Base-by-base conservation (phyloP, 2,888 invertebrate species). In the Serrognathus titanus region DNA sequence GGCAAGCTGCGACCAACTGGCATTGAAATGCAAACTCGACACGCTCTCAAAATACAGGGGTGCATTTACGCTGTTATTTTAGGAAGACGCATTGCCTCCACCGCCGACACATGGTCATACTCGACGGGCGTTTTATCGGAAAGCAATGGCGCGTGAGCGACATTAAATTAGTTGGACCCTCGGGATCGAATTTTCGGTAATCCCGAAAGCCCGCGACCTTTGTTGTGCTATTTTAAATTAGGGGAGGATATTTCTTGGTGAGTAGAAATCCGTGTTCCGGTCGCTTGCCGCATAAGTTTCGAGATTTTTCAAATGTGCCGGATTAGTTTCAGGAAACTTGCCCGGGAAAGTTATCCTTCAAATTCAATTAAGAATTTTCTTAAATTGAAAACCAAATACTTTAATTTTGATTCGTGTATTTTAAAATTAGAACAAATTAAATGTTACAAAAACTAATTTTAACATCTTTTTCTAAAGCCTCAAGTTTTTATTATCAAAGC, bases 51-150 rank as follows among this genome's bases (percentile, higher is more conserved):
- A 54, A 54, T 45, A 49, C 39, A 38, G 47, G 48, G 16, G 49
- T 48, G 43, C 54, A 54, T 65, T 66, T 67, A 63, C 64, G 62
- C 65, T 68, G 68, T 69, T 69, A 69, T 69, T 69, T 69, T 67
- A 65, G 61, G 66, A 66, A 64, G 63, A 63, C 61, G 60, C 61
- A 65, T 54, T 59, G 58, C 56, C 56, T 31, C 24, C 24, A 6
- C 24, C 24, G 24, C 24, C 53, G 51, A 63, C 66, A 65, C 64
- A 66, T 66, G 66, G 61, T 53, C 50, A 49, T 59, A 55, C 59
- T 60, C 61, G 55, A 49, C 58, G 56, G 60, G 51, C 60, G 60
- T 62, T 66, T 66, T 65, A 65, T 66, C 63, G 61, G 53, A 59
- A 59, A 40, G 64, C 63, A 65, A 64, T 67, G 64, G 63, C 59